Conservation (phyloP, 2,797 vertebrate genomes). For the Tapera naevia region DNA sequence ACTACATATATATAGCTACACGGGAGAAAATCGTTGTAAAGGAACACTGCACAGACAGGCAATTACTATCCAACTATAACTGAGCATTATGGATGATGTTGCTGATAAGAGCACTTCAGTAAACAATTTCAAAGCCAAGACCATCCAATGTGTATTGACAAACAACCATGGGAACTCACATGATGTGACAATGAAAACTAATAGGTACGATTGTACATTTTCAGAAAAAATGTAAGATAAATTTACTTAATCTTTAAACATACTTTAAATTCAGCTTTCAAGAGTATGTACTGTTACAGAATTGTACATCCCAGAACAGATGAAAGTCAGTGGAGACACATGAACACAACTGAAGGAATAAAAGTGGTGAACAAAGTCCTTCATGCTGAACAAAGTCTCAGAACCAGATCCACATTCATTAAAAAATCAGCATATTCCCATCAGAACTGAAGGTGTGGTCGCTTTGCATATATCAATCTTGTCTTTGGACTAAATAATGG, state of each 20-base stretch:
- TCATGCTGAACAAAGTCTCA: background rate
- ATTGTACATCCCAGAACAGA: background rate
- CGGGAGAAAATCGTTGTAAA: slow-evolving; percentile 59
- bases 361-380: background rate
- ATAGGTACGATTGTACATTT: background rate
- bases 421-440: background rate
- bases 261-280: background rate
- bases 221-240: background rate
- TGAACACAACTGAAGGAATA: background rate
- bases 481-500: background rate
- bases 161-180: background rate
- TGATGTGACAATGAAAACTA: background rate
- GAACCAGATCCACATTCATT: background rate
- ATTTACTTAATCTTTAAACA: background rate
- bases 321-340: background rate
- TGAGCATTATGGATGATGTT: slow-evolving; percentile 7
- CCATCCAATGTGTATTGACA: background rate
- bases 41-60: slow-evolving; percentile 40
- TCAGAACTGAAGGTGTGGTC: background rate
- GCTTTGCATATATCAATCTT: background rate
- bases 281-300: background rate
- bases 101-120: slow-evolving; percentile 5
- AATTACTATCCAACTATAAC: slow-evolving; percentile 38
- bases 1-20: slow-evolving; percentile 66
- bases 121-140: background rate